Evolutionary conservation across 2,113 vertebrate species (phyloP).

Genomic region (Vidua macroura): DNA sequence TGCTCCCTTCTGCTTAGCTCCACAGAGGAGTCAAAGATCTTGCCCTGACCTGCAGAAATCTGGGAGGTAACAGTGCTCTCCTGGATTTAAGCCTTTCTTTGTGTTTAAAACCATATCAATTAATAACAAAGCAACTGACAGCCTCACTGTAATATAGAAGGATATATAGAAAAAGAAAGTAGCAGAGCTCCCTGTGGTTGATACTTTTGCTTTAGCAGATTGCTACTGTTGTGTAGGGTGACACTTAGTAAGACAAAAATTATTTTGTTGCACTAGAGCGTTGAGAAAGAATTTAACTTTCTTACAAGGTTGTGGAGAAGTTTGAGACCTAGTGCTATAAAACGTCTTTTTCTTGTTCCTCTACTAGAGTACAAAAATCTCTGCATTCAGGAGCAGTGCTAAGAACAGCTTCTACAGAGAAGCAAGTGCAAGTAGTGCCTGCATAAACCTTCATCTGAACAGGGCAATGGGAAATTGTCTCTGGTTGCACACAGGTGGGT

Average conservation of each 20-base stretch:
- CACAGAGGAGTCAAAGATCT: background rate
- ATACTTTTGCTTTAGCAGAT: background rate
- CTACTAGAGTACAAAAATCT: conserved; percentile 4
- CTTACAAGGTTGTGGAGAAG: background rate
- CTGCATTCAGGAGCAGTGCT: background rate
- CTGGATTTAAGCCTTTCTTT: background rate
- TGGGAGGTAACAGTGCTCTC: background rate
- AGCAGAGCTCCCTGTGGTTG: background rate
- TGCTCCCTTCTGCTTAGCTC: background rate
- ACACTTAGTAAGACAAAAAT: background rate
- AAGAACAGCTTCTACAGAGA: background rate
- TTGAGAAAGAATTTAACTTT: background rate
- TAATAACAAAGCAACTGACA: background rate
- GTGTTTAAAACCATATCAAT: background rate
- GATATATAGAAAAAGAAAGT: background rate
- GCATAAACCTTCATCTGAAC: background rate
- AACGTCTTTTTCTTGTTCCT: background rate
- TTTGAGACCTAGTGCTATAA: background rate
- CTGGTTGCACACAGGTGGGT: background rate
- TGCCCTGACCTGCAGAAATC: background rate
- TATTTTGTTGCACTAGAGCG: background rate
- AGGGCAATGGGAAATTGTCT: conserved; percentile 10
- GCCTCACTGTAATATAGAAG: background rate
- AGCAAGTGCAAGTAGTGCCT: background rate
- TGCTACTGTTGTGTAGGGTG: background rate